Evolutionary conservation across 2,113 vertebrate genomes (phyloP), one percentile per base, ranked within the genome.

Genomic region (Anarrhichthys ocellatus): DNA sequence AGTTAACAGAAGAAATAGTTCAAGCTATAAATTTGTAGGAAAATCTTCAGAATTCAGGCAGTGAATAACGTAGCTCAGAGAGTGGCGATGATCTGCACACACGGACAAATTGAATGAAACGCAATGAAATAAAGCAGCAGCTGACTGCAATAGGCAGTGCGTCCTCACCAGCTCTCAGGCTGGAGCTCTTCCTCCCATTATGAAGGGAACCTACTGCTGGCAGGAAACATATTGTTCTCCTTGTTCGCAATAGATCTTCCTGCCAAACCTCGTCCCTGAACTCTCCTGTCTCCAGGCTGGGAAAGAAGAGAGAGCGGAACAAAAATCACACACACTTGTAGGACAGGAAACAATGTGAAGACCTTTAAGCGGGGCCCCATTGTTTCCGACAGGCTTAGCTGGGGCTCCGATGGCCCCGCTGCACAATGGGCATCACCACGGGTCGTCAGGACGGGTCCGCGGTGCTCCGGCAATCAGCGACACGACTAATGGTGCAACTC

Each of bases 181-280:
- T 96, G 22, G 96, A 96, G 87, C 13, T 48, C 13, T 96, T 97
- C 90, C 97, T 96, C 96, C 95, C 96, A 97, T 97, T 50, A 97
- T 92, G 81, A 96, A 96, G 65, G 93, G 94, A 73, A 97, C 93
- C 96, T 94, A 86, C 96, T 97, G 93, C 96, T 96, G 82, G 96
- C 94, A 81, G 96, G 95, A 85, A 96, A 96, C 72, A 95, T 94
- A 84, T 95, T 94, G 92, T 95, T 94, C 92, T 95, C 97, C 94
- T 97, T 96, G 85, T 95, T 95, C 85, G 97, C 87, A 91, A 96
- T 96, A 83, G 95, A 93, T 79, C 95, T 52, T 97, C 95, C 85
- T 93, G 96, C 54, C 95, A 94, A 81, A 97, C 95, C 18, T 94
- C 91, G 77, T 97, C 96, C 86, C 97, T 96, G 0, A 96, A 94